Evolutionary conservation across 2,113 vertebrate species (phyloP), one percentile per base, ranked within the genome.

Genomic region (Bucco capensis): DNA sequence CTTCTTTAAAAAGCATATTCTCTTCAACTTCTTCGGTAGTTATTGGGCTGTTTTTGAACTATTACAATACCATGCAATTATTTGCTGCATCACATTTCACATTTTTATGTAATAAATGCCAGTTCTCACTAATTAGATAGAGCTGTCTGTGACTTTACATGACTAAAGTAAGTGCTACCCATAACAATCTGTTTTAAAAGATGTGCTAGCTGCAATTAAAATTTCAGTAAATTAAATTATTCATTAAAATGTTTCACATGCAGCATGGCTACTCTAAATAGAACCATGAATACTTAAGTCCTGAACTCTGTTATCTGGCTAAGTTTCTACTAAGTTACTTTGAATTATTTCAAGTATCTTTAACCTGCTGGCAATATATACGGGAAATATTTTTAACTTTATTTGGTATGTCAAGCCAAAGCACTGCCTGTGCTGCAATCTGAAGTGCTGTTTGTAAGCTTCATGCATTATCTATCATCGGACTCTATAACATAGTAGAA

Each of bases 141-240:
- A 90, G 25, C 79, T 91, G 92, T 79, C 89, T 44, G 19, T 62
- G n/a, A 49, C 30, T 84, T 84, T 42, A 31, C 1, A 2, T 28
- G 37, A 50, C 14, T 79, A 82, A 93, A 90, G 31, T n/a, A 88
- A 94, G 53, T 86, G 70, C 46, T 94, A 93, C 42, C 77, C 83
- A 69, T 60, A 94, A 86, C 80, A 88, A 44, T 92, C 80, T 93
- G 86, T 81, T 62, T 47, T 75, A 73, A 81, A n/a, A 73, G 65
- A 4, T 30, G 49, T 75, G 12, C 53, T 82, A 76, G 72, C 53
- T 93, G 38, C 50, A 88, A 22, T 86, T 90, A 46, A n/a, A 72
- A 62, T 83, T 88, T 76, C 50, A 62, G 46, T 61, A 50, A 66
- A 80, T 86, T 60, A 62, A 57, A 27, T 58, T 69, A 30, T 54